These are phyloP conservation scores for Teinopalpus imperialis DNA, from an alignment of 2,888 invertebrate species.

Conservation along the genomic window DNA sequence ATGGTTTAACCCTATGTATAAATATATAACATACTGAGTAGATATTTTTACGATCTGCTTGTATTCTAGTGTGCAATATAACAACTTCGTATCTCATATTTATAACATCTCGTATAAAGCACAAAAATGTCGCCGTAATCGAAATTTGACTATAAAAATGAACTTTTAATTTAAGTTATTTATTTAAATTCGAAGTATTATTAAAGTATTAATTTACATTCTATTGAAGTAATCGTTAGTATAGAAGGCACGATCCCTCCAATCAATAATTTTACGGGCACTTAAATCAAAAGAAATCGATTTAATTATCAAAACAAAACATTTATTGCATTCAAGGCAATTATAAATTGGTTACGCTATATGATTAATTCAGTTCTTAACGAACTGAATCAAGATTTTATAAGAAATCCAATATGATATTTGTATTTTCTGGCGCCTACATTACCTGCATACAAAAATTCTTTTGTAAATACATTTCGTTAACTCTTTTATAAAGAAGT, in stretches of 20 bases:
- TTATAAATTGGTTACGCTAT: slow-evolving; percentile 36
- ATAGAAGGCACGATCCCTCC: slow-evolving; percentile 1
- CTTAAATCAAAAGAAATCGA: slow-evolving; percentile 17
- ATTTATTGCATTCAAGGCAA: slow-evolving; percentile 28
- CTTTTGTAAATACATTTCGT: no score
- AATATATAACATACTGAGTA: no score
- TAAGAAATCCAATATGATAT: slow-evolving; percentile 13
- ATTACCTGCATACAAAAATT: neutral
- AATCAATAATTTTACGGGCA: slow-evolving; percentile 22
- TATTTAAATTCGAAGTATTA: neutral
- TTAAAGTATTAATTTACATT: slow-evolving; percentile 4
- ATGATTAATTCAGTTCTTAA: slow-evolving; percentile 32
- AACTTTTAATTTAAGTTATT: no score
- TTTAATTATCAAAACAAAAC: slow-evolving; percentile 32
- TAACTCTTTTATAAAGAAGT: no score
- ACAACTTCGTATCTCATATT: no score
- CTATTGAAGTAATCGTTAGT: slow-evolving; percentile 3
- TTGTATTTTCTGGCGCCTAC: slow-evolving; percentile 16
- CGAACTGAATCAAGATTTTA: slow-evolving; percentile 26
- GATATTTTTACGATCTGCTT: no score
- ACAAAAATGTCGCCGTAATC: no score
- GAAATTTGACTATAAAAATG: no score
- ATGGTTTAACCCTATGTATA: no score
- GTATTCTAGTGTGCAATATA: no score
- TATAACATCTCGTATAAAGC: no score